Evolutionary conservation across 2,113 vertebrate genomes (phyloP), one percentile per base, ranked within the genome.

Genomic region (Zosterops hypoxanthus): DNA sequence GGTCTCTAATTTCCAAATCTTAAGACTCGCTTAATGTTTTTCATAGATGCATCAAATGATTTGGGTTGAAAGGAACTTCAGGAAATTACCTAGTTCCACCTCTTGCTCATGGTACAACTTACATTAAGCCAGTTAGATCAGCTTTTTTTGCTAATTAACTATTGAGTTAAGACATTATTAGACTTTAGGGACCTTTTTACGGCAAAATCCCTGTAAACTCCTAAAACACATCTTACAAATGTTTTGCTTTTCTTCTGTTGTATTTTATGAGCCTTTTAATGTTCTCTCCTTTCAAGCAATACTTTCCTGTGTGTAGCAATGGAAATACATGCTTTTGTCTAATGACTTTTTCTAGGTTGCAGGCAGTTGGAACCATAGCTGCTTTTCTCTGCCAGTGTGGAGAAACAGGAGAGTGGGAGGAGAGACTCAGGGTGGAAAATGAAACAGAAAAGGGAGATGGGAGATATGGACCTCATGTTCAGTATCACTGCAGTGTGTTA

Each of bases 21-120:
- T 41, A 22, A 1, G 18, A 42, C 14, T 75, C 11, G 4, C 12
- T 41, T 76, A 53, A 29, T 53, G 15, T 46, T 95, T 79, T 25
- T 47, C 4, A 12, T 69, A 0, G 4, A 57, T 65, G 85, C 0
- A 0, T 53, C 6, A 11, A 73, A 53, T 73, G 55, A 63, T 55
- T 77, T 12, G 7, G 3, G 11, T 80, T 91, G 75, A 49, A 76
- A 72, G 26, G 39, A 86, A 46, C 25, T 14, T 41, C 9, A 33
- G 47, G n/a, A 88, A 46, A 11, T 70, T 20, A 57, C 1, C 17
- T 76, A n/a, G 22, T 82, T 78, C 13, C 4, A 28, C 11, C 5
- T 79, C 17, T 79, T 82, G 28, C 14, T 61, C 6, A 2, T 65
- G 53, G n/a, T 69, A 7, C 21, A 56, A 3, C 12, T 82, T 85